Evolutionary conservation across 2,797 vertebrate species (phyloP).

Genomic region (Anniella stebbinsi): DNA sequence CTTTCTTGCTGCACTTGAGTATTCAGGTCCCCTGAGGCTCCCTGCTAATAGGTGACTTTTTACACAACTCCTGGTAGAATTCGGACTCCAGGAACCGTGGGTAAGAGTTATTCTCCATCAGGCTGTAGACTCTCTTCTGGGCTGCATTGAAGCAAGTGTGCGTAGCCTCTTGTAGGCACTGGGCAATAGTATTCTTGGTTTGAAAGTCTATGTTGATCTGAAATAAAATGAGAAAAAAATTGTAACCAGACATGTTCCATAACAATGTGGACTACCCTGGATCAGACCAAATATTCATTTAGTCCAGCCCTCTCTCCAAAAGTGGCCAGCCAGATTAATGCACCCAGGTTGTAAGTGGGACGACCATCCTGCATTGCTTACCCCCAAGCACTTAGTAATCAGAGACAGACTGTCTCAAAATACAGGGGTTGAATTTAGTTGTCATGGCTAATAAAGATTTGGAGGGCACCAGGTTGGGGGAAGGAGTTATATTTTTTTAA

Average conservation of each 20-base stretch:
- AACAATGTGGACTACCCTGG: not conserved
- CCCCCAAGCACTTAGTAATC: not conserved
- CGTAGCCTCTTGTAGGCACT: constrained; percentile 83
- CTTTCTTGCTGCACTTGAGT: not conserved
- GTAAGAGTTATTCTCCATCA: constrained; percentile 95
- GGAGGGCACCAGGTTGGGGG: not conserved
- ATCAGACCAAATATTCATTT: not conserved
- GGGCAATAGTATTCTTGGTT: constrained; percentile 83
- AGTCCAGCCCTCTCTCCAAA: not conserved
- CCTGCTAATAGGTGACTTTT: constrained; percentile 69
- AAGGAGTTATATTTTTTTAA: too few species aligned
- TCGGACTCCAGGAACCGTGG: constrained; percentile 89
- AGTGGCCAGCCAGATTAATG: not conserved
- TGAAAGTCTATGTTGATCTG: constrained; percentile 94
- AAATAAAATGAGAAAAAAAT: constrained; percentile 39
- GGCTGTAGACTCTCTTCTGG: constrained; percentile 87
- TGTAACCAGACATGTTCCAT: not conserved
- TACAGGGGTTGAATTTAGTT: not conserved
- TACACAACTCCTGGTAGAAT: constrained; percentile 87
- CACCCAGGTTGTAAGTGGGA: not conserved
- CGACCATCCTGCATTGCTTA: not conserved
- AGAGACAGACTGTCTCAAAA: not conserved
- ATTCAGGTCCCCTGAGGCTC: constrained; percentile 75
- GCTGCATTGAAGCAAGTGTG: constrained; percentile 84
- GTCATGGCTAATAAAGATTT: not conserved